Conservation (phyloP, 2,113 vertebrate genomes). For the Orthonyx spaldingii region DNA sequence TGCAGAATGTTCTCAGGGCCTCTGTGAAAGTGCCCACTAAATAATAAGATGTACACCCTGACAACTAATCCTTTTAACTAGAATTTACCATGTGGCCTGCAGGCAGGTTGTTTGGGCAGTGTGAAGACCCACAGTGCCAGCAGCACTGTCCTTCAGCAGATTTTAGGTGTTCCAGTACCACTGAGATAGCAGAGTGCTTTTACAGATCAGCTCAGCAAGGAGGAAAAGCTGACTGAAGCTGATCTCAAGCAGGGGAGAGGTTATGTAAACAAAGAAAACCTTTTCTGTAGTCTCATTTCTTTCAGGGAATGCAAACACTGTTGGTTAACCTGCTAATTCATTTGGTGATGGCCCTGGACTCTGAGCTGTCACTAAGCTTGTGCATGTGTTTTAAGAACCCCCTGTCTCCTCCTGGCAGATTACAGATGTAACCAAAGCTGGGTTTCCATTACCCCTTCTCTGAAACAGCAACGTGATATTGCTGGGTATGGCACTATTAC, state of each 20-base stretch:
- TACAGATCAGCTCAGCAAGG: background rate
- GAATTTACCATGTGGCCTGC: background rate
- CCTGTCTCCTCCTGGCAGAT: background rate
- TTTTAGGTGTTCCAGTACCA: background rate
- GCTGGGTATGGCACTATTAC: background rate
- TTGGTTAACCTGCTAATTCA: constrained; percentile 9
- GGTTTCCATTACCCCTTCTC: background rate
- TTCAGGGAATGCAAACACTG: background rate
- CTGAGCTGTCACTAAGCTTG: constrained; percentile 7
- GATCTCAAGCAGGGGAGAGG: constrained; percentile 3
- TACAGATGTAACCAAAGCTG: background rate
- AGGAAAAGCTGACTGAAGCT: constrained; percentile 19
- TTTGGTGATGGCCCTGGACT: constrained; percentile 22
- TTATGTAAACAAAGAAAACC: constrained; percentile 15
- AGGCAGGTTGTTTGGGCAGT: background rate
- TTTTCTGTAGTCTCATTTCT: background rate
- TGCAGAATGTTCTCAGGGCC: background rate
- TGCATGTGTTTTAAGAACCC: background rate
- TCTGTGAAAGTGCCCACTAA: background rate
- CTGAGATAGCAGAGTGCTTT: background rate
- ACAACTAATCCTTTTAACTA: background rate
- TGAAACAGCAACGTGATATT: background rate
- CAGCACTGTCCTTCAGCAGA: background rate
- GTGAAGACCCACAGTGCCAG: background rate
- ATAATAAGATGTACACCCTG: background rate